Evolutionary conservation across 2,113 vertebrate genomes (phyloP).

Genomic region (Entelurus aequoreus): DNA sequence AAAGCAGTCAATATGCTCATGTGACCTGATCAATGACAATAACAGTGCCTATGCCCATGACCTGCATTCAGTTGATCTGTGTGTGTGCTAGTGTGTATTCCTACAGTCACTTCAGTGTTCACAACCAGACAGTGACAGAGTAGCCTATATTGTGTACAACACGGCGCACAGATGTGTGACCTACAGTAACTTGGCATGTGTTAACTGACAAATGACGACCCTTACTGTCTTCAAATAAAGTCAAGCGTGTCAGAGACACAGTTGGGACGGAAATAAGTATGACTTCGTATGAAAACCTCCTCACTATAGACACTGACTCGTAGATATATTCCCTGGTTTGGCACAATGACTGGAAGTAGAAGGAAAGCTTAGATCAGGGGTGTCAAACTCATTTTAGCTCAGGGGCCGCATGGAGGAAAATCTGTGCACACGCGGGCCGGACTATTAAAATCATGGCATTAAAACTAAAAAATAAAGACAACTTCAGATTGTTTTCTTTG

Average conservation of each 20-base stretch:
- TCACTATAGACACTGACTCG: not conserved
- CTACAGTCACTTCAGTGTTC: conserved; percentile 13
- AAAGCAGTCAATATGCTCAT: conserved; percentile 53
- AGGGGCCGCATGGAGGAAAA: no score
- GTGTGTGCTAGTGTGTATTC: conserved; percentile 3
- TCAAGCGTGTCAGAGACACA: not conserved
- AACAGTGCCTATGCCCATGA: conserved; percentile 50
- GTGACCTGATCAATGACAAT: conserved; percentile 58
- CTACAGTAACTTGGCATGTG: not conserved
- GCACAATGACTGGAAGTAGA: not conserved
- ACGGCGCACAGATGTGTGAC: not conserved
- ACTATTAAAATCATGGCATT: no score
- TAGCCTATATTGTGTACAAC: conserved; percentile 1
- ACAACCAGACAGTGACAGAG: conserved; percentile 2
- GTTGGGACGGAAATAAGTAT: not conserved
- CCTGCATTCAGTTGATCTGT: conserved; percentile 54
- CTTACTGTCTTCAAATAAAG: not conserved
- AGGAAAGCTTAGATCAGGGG: not conserved
- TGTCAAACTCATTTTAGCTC: not conserved
- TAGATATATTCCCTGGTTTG: not conserved
- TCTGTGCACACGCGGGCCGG: no score
- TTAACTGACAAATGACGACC: not conserved
- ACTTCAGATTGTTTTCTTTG: no score
- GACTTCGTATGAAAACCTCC: not conserved
- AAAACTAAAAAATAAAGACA: not conserved